Base-by-base conservation (phyloP, 2,797 vertebrate genomes). In the Zenarchopterus dispar region DNA sequence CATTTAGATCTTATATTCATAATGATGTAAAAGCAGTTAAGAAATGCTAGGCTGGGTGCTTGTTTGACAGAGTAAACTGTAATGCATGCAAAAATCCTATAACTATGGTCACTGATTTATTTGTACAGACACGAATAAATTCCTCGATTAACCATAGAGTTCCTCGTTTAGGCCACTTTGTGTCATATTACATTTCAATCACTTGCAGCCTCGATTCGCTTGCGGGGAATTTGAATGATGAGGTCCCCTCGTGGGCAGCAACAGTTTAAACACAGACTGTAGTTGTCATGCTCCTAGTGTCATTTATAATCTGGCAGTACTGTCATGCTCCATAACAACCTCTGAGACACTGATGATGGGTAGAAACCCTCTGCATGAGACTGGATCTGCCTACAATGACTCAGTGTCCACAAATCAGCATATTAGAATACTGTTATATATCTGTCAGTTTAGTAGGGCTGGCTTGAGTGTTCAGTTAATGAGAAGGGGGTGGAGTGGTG, bases 251-350 rank as follows among this genome's bases (percentile, higher is more conserved):
- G 43, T 64, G 80, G 84, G 78, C 70, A 70, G 72, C 69, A 81
- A 69, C 82, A 84, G 77, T 88, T 88, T 77, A 80, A 84, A 81
- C 79, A 79, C 86, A 88, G 80, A 77, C 79, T 70, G 58, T 72
- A 61, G 70, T 74, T 84, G 78, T 82, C 84, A 78, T 70, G 77
- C 64, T 70, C 47, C 48, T 55, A 18, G 70, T 83, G 82, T 86
- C 75, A 77, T 85, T 83, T 81, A 48, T 75, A 64, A 82, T 75
- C 80, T 80, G 78, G 36, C 67, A 52, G 41, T 16, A 22, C 59
- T 80, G 75, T 70, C 69, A 66, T 55, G 66, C 72, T 75, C 46
- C 58, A 16, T 49, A 80, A 78, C 67, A 60, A 60, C 68, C 9
- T 1, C 47, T 6, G 65, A 80, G 67, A 81, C 63, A 16, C 62